Percentiles rank a stretch among this genome's conserved stretches.
Evolutionary conservation across 2,113 vertebrate species (phyloP).

Genomic region (Synchiropus splendidus): DNA sequence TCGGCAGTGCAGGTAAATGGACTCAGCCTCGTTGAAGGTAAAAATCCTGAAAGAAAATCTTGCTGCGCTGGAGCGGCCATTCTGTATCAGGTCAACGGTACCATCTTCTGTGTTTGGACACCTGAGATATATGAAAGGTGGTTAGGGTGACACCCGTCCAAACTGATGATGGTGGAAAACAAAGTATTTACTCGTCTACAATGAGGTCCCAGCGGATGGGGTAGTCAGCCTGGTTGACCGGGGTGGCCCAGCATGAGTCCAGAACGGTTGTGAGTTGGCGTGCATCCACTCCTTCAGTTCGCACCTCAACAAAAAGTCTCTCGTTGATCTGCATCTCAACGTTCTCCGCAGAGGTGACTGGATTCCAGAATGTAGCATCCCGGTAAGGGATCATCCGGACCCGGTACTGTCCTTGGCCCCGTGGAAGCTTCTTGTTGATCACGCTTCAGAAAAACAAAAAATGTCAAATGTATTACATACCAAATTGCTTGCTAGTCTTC

Average conservation of each 20-base stretch:
- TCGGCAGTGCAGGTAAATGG: constrained; percentile 57
- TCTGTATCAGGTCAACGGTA: constrained; percentile 47
- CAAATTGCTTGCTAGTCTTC: too few species aligned
- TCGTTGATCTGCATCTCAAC: constrained; percentile 35
- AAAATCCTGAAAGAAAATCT: constrained; percentile 64
- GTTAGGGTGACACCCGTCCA: neutral
- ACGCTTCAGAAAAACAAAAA: constrained; percentile 25
- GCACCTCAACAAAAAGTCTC: constrained; percentile 43
- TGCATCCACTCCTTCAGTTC: constrained; percentile 42
- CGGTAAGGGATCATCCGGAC: constrained; percentile 45
- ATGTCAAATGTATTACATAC: neutral
- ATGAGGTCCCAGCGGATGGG: constrained; percentile 55
- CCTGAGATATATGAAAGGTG: constrained; percentile 21
- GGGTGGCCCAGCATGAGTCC: constrained; percentile 61
- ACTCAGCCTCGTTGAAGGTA: constrained; percentile 29
- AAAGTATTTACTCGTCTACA: constrained; percentile 29
- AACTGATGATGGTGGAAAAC: neutral
- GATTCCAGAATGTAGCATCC: constrained; percentile 37
- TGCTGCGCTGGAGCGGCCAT: constrained; percentile 45
- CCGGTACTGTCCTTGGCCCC: constrained; percentile 33
- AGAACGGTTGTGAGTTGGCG: constrained; percentile 43
- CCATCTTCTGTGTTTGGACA: constrained; percentile 50
- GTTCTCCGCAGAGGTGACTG: constrained; percentile 5
- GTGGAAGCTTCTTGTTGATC: constrained; percentile 35
- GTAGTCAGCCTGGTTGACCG: constrained; percentile 20